Percentiles rank a stretch among this genome's conserved stretches.
These are phyloP conservation scores for Apeira syringaria DNA, from an alignment of 2,888 invertebrate species.

Conservation along the genomic window DNA sequence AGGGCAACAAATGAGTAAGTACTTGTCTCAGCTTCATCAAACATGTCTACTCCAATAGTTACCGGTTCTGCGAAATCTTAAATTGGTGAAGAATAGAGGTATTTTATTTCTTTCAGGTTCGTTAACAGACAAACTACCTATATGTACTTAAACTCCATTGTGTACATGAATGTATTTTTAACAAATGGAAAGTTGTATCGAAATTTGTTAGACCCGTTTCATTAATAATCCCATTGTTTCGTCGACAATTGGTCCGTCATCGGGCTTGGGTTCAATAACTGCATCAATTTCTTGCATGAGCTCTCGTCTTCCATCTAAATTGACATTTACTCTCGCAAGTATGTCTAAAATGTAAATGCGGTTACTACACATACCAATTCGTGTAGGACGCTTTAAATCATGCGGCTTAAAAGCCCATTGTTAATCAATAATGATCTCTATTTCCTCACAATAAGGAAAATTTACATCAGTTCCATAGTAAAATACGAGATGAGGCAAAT, in stretches of 20 bases:
- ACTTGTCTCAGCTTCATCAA: too few species aligned
- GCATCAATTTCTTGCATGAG: constrained; percentile 73
- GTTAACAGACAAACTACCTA: too few species aligned
- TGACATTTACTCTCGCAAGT: constrained; percentile 79
- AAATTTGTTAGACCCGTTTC: constrained; percentile 30
- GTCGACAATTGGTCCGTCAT: constrained; percentile 67
- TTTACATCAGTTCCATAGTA: constrained; percentile 32
- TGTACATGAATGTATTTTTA: constrained; percentile 3
- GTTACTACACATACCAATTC: constrained; percentile 73
- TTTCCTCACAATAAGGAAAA: constrained; percentile 38
- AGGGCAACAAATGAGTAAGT: too few species aligned
- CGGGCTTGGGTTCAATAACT: constrained; percentile 71
- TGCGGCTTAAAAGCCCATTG: constrained; percentile 25
- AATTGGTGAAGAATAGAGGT: too few species aligned
- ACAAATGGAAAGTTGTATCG: constrained; percentile 21
- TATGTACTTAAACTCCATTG: too few species aligned
- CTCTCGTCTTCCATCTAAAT: constrained; percentile 75
- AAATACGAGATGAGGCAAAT: constrained; percentile 42
- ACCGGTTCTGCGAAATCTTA: too few species aligned
- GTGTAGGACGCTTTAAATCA: constrained; percentile 41
- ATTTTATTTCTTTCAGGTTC: too few species aligned
- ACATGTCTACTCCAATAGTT: too few species aligned
- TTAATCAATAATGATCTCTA: constrained; percentile 46
- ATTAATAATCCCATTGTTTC: constrained; percentile 54
- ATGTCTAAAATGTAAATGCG: constrained; percentile 80